Base-by-base conservation (phyloP, 2,888 invertebrate genomes). In the Drosophila prostipennis region DNA sequence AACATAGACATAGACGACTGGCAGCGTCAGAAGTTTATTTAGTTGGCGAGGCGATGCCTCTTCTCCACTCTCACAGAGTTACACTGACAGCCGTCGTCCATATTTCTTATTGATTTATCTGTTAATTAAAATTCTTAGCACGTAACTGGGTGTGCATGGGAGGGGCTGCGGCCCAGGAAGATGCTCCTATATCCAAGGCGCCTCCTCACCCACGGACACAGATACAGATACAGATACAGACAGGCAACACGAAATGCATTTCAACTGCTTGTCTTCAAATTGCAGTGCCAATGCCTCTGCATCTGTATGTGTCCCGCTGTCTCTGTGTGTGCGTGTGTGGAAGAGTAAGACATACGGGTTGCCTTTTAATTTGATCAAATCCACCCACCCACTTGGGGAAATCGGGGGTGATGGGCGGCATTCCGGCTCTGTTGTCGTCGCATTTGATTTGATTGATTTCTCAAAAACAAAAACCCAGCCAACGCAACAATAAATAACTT, bases 61-160 rank as follows among this genome's bases (percentile, higher is more conserved):
- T 32, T 46, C 46, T 46, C 29, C 46, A 46, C 46, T 46, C 29
- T 1, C 46, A 46, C 46, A 46, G 70, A 71, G 74, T 77, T 67
- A 67, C 79, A 74, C 85, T 75, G 87, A 84, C 87, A 84, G 84
- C 73, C 88, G 78, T 84, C 86, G 89, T 86, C 84, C 88, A 89
- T 84, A 84, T 84, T 89, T 84, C 84, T 84, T 84, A 89, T 84
- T 84, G 84, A 84, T 84, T 84, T 84, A 84, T 84, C 89, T 84
- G 89, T 89, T 84, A 84, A 84, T 89, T 84, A 84, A 84, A 84
- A 84, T 89, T 84, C 84, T 85, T 89, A 89, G 84, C 84, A 84
- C 88, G 84, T 89, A 89, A 69, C 80, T 54, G 79, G 86, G 74
- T 84, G 74, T 53, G 46, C 60, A 36, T 56, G 71, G 74, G 74